Conservation (phyloP, 2,888 invertebrate genomes). For the Tinea pellionella region DNA sequence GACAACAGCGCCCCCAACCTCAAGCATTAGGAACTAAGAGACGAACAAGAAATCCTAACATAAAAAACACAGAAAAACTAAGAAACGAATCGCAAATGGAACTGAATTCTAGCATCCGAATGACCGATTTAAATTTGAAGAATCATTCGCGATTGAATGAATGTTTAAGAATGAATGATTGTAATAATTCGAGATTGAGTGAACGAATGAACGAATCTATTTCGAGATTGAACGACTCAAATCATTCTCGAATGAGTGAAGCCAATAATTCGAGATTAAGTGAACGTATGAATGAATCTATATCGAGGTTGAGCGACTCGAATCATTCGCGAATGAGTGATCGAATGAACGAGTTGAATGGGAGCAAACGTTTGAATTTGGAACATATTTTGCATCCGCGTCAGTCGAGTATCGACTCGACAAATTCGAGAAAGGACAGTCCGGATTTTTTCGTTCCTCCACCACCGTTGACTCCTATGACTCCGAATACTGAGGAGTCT, state of each 20-base stretch:
- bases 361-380: constrained; percentile 26
- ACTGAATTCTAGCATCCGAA: constrained; percentile 21
- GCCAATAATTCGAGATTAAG: constrained; percentile 17
- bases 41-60: constrained; percentile 32
- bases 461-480: constrained; percentile 43
- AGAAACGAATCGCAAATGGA: constrained; percentile 31
- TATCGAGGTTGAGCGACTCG: constrained; percentile 17
- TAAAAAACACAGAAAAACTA: constrained; percentile 41
- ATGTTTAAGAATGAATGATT: neutral
- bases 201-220: neutral
- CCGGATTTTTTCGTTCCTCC: constrained; percentile 43
- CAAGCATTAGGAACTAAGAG: constrained; percentile 50
- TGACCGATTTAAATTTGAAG: constrained; percentile 11
- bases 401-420: constrained; percentile 37
- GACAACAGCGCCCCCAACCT: constrained; percentile 55
- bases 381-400: constrained; percentile 29
- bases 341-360: constrained; percentile 42
- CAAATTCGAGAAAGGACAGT: constrained; percentile 21
- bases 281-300: constrained; percentile 20
- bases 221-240: constrained; percentile 14
- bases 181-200: constrained; percentile 7
- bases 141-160: constrained; percentile 12
- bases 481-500: constrained; percentile 57
- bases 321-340: constrained; percentile 30
- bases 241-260: constrained; percentile 24